Conservation (phyloP, 1,140 invertebrate genomes). For the Rhizoglyphus robini region DNA sequence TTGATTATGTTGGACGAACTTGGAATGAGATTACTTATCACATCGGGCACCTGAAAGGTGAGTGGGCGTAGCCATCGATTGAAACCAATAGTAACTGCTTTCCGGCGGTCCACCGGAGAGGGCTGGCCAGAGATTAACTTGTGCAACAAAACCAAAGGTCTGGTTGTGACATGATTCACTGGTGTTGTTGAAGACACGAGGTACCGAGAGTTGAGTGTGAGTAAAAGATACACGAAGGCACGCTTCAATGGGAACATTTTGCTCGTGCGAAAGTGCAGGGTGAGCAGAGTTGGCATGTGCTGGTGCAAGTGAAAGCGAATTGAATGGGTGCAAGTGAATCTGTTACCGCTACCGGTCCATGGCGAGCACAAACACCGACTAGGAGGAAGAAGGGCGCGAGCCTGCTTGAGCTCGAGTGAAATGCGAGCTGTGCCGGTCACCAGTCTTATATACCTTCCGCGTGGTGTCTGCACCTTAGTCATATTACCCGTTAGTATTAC, state of each 20-base stretch:
- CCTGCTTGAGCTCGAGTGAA: neutral
- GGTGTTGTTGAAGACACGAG: neutral
- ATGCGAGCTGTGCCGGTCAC: neutral
- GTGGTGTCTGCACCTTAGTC: neutral
- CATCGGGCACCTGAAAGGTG: conserved; percentile 5
- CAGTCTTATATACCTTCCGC: neutral
- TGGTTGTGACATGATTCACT: neutral
- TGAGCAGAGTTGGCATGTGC: too few relatives aligned
- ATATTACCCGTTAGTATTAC: neutral
- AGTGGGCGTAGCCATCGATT: conserved; percentile 10
- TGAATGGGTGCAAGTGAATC: too few relatives aligned
- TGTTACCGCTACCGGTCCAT: neutral
- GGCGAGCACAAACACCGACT: neutral
- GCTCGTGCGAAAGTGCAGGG: too few relatives aligned
- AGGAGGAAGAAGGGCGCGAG: neutral
- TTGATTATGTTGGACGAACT: conserved; percentile 9
- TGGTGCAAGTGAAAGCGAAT: too few relatives aligned
- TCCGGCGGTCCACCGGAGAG: neutral
- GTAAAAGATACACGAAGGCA: too few relatives aligned
- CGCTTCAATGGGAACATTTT: too few relatives aligned
- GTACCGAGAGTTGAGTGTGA: too few relatives aligned
- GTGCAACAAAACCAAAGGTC: neutral
- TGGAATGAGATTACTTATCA: conserved; percentile 9
- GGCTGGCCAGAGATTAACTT: neutral
- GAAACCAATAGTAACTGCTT: conserved; percentile 4